phyloP scores from a whole-genome alignment of 2,797 vertebrate genomes.

The Coilia nasus region DNA sequence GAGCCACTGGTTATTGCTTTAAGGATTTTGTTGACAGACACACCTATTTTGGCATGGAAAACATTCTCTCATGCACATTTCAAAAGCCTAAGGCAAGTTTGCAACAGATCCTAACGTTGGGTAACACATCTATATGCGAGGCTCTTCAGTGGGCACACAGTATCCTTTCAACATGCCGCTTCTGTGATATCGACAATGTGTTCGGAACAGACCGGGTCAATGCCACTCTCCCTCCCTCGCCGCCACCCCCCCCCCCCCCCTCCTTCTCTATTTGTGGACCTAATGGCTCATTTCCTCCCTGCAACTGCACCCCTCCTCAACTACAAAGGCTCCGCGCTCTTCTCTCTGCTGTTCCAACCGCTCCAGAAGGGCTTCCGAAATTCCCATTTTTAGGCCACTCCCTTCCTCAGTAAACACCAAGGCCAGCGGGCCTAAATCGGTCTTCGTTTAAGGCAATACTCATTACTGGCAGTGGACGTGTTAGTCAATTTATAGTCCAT shows the following conservation, averaged over 20 bases:
- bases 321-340: constrained; percentile 27
- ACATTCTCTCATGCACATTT: not conserved
- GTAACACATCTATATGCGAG: too few relatives aligned
- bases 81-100: too few relatives aligned
- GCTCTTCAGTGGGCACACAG: too few relatives aligned
- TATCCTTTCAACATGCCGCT: too few relatives aligned
- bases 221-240: not conserved
- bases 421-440: not conserved
- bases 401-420: not conserved
- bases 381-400: not conserved
- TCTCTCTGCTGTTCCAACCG: constrained; percentile 28
- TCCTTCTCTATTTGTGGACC: constrained; percentile 30
- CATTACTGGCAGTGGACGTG: not conserved
- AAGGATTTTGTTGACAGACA: not conserved
- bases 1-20: not conserved
- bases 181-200: too few relatives aligned
- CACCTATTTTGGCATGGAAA: not conserved
- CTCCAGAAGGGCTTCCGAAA: not conserved
- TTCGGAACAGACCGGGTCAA: too few relatives aligned
- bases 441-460: not conserved
- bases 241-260: not conserved
- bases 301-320: constrained; percentile 33
- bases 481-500: too few relatives aligned
- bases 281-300: constrained; percentile 52
- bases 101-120: too few relatives aligned